Conservation (phyloP, 2,888 invertebrate genomes). For the Cerceris ruficornis region DNA sequence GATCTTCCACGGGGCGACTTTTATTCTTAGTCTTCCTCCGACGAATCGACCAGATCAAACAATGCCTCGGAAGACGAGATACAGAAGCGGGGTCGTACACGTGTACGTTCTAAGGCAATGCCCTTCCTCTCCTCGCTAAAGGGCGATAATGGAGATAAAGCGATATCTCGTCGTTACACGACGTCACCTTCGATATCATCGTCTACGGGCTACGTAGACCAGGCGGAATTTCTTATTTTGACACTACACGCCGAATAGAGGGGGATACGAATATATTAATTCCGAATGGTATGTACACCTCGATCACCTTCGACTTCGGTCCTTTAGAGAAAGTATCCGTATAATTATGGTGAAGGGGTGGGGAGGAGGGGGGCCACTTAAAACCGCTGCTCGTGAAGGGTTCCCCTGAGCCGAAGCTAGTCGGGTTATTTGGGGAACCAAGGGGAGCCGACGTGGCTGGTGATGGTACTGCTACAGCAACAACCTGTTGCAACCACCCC, state of each 20-base stretch:
- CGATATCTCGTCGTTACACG: constrained; percentile 34
- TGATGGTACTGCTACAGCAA: constrained; percentile 57
- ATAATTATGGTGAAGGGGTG: constrained; percentile 27
- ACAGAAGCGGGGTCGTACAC: not conserved
- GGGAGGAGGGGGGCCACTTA: constrained; percentile 18
- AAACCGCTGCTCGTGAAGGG: constrained; percentile 29
- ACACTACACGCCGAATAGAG: not conserved
- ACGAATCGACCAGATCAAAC: constrained; percentile 20
- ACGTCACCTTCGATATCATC: constrained; percentile 14
- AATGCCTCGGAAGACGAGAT: not conserved
- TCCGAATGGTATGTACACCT: constrained; percentile 24
- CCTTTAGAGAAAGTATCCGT: constrained; percentile 38
- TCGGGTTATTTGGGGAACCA: constrained; percentile 48
- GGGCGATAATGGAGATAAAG: constrained; percentile 56
- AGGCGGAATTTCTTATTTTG: constrained; percentile 21
- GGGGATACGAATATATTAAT: constrained; percentile 39
- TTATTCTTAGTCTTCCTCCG: constrained; percentile 11
- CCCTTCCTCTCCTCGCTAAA: constrained; percentile 36
- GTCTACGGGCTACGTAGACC: not conserved
- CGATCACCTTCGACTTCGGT: constrained; percentile 51
- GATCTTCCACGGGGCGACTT: constrained; percentile 1
- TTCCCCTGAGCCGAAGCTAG: constrained; percentile 26
- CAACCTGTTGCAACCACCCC: constrained; percentile 77
- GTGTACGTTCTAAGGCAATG: constrained; percentile 38
- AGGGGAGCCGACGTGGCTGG: constrained; percentile 53